These are phyloP conservation scores for Odocoileus virginianus DNA, from an alignment of 2,113 vertebrate genomes.

Conservation along the genomic window DNA sequence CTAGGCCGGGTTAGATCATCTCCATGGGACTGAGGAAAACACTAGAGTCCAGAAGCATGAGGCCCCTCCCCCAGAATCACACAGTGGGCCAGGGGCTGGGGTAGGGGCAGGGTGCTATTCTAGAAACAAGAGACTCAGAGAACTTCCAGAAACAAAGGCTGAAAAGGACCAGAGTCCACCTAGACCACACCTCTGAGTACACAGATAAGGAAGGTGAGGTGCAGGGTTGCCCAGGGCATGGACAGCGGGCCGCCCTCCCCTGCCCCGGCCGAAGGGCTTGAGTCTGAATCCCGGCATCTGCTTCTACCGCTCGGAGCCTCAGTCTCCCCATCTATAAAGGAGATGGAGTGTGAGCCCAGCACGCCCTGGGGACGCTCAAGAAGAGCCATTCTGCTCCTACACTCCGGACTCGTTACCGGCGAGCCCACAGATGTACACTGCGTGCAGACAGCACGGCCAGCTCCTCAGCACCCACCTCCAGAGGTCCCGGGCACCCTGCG, in stretches of 20 bases:
- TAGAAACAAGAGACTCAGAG: not conserved
- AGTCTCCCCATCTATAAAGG: not conserved
- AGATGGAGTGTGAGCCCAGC: not conserved
- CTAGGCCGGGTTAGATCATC: too few relatives aligned
- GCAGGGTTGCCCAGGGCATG: not conserved
- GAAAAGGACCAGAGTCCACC: not conserved
- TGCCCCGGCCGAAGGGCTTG: fast-evolving
- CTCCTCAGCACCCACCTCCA: not conserved
- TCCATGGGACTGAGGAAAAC: not conserved
- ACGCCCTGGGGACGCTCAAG: not conserved
- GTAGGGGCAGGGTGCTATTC: not conserved
- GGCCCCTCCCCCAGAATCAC: not conserved
- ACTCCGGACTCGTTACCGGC: not conserved
- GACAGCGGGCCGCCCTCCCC: not conserved
- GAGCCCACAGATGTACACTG: fast-evolving
- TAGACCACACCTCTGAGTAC: not conserved
- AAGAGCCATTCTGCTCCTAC: not conserved
- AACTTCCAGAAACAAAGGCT: not conserved
- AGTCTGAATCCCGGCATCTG: not conserved
- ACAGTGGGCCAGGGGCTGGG: not conserved
- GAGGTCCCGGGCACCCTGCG: not conserved
- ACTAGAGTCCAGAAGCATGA: not conserved
- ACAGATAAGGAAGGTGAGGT: not conserved
- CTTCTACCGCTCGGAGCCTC: not conserved
- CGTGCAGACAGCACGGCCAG: not conserved